phyloP scores from a whole-genome alignment of 2,113 vertebrate genomes.

The Festucalex cinctus region DNA sequence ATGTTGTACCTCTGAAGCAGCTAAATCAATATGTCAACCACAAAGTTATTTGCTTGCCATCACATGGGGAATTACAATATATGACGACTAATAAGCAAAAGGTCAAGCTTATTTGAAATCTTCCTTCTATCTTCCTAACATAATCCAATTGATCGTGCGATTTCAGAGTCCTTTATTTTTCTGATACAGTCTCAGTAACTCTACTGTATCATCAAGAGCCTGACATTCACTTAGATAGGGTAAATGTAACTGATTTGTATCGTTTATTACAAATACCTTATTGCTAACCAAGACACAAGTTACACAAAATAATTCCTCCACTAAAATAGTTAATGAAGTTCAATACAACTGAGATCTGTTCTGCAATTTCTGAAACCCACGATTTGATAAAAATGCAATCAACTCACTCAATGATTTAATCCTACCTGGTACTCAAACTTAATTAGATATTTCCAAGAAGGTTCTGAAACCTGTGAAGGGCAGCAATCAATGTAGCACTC shows the following conservation, averaged over 20 bases:
- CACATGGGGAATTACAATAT: neutral
- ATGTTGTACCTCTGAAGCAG: neutral
- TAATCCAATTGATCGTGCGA: neutral
- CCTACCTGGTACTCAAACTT: slow-evolving; percentile 11
- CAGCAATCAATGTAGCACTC: slow-evolving; percentile 10
- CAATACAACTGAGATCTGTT: neutral
- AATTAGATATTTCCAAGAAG: slow-evolving; percentile 9
- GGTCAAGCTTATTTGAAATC: neutral
- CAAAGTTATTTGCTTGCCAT: neutral
- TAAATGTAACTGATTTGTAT: neutral
- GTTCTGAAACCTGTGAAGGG: slow-evolving; percentile 14
- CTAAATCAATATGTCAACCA: slow-evolving; percentile 1
- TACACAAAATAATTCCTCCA: neutral
- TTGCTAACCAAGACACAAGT: neutral
- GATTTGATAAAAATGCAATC: neutral
- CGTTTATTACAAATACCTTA: neutral
- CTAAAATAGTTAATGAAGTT: neutral
- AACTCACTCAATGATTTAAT: neutral
- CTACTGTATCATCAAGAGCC: neutral
- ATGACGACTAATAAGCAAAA: neutral
- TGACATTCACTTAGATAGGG: too few relatives aligned
- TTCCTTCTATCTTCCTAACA: neutral
- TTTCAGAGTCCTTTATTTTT: neutral
- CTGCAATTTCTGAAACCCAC: neutral
- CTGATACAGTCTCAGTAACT: neutral